Evolutionary conservation across 2,797 vertebrate genomes (phyloP), one percentile per base, ranked within the genome.

Genomic region (Lutra lutra): DNA sequence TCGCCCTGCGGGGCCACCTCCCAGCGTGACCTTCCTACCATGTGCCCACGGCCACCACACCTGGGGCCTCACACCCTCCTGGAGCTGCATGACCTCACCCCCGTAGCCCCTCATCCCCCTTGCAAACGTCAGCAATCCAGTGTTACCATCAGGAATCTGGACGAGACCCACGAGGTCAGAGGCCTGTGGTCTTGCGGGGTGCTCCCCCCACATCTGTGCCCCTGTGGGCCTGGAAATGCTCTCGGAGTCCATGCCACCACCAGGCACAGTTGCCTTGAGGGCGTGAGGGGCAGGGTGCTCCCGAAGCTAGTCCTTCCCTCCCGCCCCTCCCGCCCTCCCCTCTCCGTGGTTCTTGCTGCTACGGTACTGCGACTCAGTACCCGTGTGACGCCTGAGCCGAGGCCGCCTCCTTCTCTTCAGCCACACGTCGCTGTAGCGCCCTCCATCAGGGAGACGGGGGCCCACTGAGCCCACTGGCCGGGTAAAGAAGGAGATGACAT

Each of bases 31-130:
- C 77, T 4, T 9, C 18, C 51, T 5, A 3, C 70, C 1, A 0
- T 3, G 5, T 5, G 14, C 29, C 23, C 29, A 12, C 0, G 0
- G 17, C 27, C 1, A 0, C 86, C 32, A 23, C 4, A 4, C 29
- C 8, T 14, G 68, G 13, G 38, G 14, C 13, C 70, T 43, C 23
- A 27, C 21, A 23, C 38, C 68, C 35, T 23, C n/a, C 68, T 5
- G 10, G 66, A 70, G n/a, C 66, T 21, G 20, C 20, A 10, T 11
- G n/a, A 35, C 8, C 18, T 40, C 8, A 21, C 2, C 21, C 35
- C 68, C 0, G 11, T 3, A 5, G 13, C 60, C 60, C 60, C 27
- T 64, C 5, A 5, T 5, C 3, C 56, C 5, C 32, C 35, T 11
- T 2, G 1, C 9, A 40, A 29, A 40, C 15, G 1, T 40, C 23